Base-by-base conservation (phyloP, 2,113 vertebrate species). In the Rana temporaria region DNA sequence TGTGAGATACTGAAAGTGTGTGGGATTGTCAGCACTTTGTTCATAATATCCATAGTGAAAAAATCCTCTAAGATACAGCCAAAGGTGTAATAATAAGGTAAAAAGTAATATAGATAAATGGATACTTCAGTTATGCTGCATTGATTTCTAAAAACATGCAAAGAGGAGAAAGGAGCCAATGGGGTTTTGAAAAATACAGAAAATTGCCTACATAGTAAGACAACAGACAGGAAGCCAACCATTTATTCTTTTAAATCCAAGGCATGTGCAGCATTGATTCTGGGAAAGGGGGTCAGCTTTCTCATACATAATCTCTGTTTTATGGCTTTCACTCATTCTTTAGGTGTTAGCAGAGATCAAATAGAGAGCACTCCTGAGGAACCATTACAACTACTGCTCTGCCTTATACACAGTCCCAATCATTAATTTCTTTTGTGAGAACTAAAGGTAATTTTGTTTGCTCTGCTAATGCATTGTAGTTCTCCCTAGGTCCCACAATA, bases 301-400 rank as follows among this genome's bases (percentile, higher is more conserved):
- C 87, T 89, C 88, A 84, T 90, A 88, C 88, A 89, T 92, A 93
- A 93, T 92, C 90, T 88, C 87, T 4, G 0, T 90, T 93, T 94
- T 92, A 93, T 91, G 90, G 90, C 92, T 91, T 92, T 90, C 88
- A 85, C 87, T 90, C 84, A 78, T 88, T 90, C 88, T 85, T n/a
- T 88, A 95, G 92, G 93, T 94, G 92, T 95, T 94, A 93, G 93
- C 92, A 90, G 90, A 91, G 91, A 92, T 93, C 91, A 92, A 92
- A 93, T 94, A 89, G 90, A 85, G 92, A 94, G 92, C 91, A 94
- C 90, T 92, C 85, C 38, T 89, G 89, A 89, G 85, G 66, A 89
- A 91, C 67, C 22, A 26, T 90, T 86, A 84, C 77, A 85, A 92
- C 91, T 87, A 82, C 88, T 82, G 1, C 8, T 6, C 77, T 85